phyloP scores from a whole-genome alignment of 2,888 invertebrate genomes.

The Caenorhabditis sp. region DNA sequence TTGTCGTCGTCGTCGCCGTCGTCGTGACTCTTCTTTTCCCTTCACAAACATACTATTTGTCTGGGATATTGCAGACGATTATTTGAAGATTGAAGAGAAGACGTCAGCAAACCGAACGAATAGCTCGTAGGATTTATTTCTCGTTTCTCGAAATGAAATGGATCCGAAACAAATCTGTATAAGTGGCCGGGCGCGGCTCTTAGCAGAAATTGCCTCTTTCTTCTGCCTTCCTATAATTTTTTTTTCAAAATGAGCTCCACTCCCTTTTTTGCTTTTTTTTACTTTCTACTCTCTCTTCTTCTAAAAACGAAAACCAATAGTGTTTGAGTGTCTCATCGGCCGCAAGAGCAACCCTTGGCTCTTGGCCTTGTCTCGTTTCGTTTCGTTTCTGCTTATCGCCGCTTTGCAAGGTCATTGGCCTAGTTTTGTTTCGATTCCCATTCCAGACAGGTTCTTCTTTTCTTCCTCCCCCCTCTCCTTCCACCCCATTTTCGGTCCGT shows the following conservation, averaged over 20 bases:
- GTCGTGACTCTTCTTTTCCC: neutral
- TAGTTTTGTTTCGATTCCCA: no score
- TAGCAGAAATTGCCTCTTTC: no score
- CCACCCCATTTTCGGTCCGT: constrained; percentile 19
- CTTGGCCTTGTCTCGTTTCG: no score
- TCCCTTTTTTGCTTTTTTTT: no score
- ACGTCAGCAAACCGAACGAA: constrained; percentile 21
- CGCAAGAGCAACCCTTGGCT: no score
- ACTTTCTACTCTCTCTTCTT: no score
- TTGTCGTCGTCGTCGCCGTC: neutral
- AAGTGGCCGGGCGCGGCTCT: neutral
- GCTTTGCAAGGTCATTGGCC: constrained; percentile 24
- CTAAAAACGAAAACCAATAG: no score
- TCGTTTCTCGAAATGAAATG: constrained; percentile 13
- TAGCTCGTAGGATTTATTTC: constrained; percentile 14
- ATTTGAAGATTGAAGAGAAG: constrained; percentile 4
- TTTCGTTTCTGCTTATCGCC: no score
- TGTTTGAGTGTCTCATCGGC: no score
- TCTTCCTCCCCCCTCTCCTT: no score
- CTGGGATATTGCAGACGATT: neutral
- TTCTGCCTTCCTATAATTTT: no score
- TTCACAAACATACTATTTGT: neutral
- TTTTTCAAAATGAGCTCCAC: no score
- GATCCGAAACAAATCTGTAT: neutral
- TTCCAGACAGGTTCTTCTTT: constrained; percentile 39